Evolutionary conservation across 2,888 invertebrate genomes (phyloP), one percentile per base, ranked within the genome.

Genomic region (Eilema caniola): DNA sequence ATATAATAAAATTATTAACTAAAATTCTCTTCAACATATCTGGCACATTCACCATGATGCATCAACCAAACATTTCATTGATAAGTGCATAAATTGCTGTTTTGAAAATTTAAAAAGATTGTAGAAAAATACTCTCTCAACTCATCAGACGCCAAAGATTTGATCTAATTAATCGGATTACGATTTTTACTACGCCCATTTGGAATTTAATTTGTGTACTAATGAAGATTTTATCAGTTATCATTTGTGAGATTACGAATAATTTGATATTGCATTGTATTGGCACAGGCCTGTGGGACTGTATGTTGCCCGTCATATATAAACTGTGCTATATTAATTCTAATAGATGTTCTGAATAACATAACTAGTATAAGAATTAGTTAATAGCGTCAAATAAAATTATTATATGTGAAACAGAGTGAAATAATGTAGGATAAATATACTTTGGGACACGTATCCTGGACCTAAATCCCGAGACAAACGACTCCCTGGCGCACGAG

Each of bases 1-100:
- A 94, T 95, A 94, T 91, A 94, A 95, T 95, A 95, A 94, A 94
- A 93, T 94, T 94, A 95, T 91, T 93, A 95, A 95, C 95, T 95
- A 94, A 95, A 95, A 94, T 92, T 94, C 87, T 94, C 92, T 93
- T 93, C 93, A 95, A 94, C 94, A 94, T 93, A 92, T 94, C 93
- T 94, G 95, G 94, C 95, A 94, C 93, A 83, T 91, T 89, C 90
- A 93, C 93, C 92, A 91, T 89, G 90, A 91, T 92, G 94, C 92
- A 90, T 92, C 91, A 93, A 94, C 93, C 93, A 91, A 94, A 93
- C 92, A 90, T 89, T 91, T 90, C 85, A 93, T 91, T 92, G 93
- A 94, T 93, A 87, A 90, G 93, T 94, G 93, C 94, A 92, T 90
- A 90, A 89, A 90, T 89, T 88, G 90, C 90, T 92, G 88, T 90